Percentiles rank a stretch among this genome's conserved stretches.
These are phyloP conservation scores for Myotis lucifugus DNA, from an alignment of 2,113 vertebrate genomes.

Conservation along the genomic window DNA sequence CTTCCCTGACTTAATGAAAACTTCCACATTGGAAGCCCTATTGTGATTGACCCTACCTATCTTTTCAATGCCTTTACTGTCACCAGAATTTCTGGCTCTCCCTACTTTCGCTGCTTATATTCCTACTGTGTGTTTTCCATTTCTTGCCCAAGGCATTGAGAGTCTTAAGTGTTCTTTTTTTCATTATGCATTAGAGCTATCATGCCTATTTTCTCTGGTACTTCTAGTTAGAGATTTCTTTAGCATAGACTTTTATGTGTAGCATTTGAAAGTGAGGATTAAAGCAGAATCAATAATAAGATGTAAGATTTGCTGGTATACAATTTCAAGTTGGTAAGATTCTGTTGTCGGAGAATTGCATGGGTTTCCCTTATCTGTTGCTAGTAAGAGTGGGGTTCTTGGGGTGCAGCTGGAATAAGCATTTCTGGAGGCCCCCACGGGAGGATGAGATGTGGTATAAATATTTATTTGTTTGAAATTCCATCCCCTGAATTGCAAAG, in stretches of 20 bases:
- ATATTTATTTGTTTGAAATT: no score
- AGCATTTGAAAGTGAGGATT: neutral
- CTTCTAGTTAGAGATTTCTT: neutral
- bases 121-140: neutral
- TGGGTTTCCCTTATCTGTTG: no score
- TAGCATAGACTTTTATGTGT: neutral
- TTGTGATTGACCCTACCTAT: neutral
- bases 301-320: neutral
- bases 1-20: neutral
- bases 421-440: no score
- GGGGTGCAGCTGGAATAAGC: no score
- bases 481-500: no score
- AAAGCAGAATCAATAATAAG: neutral
- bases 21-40: neutral
- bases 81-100: neutral
- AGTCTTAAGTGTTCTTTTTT: neutral
- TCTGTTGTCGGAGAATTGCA: no score
- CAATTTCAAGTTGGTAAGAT: neutral
- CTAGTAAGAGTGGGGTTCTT: no score
- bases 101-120: neutral
- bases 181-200: neutral
- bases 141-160: neutral
- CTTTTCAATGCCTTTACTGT: neutral
- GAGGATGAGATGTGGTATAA: no score
- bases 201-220: neutral